Base-by-base conservation (phyloP, 2,113 vertebrate genomes). In the Falcunculus frontatus region DNA sequence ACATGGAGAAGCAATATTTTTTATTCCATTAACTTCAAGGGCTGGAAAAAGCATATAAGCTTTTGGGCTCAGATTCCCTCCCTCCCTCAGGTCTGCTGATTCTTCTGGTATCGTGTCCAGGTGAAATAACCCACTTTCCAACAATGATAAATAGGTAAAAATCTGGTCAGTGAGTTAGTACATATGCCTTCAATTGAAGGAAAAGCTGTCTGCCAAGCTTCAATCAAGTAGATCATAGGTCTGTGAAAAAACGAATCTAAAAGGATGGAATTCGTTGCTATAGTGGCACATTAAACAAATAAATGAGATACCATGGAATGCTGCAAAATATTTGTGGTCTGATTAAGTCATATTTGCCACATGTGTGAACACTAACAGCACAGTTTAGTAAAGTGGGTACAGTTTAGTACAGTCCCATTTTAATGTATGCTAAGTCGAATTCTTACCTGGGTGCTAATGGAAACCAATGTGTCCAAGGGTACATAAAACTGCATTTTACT, bases 231-330 rank as follows among this genome's bases (percentile, higher is more conserved):
- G 96, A 98, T 98, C 96, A 97, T 86, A 96, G 87, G 95, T 96
- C 97, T 97, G 94, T 91, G 90, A 89, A 96, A 87, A 94, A 94
- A 88, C 84, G 29, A 74, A 87, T 92, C 94, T 92, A 80, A 97
- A 93, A 96, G 89, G 96, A 97, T 97, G 96, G 97, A 98, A 98
- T 98, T 93, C 95, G 98, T 98, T 98, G 96, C 98, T 97, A 98
- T 98, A 98, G 98, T 44, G 95, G 97, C 98, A 96, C 95, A 97
- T 98, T 97, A 98, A 98, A 98, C 98, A 99, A 99, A 99, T 98
- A 99, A 96, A 98, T 85, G 98, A 98, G 98, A 98, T 98, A 97
- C 97, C 95, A 91, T 97, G 98, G 98, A 98, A 98, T 98, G 98
- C 96, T 96, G 95, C 97, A 98, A 98, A 98, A 98, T 98, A 98